Evolutionary conservation across 2,888 invertebrate genomes (phyloP).

Genomic region (Polylopha cassiicola): DNA sequence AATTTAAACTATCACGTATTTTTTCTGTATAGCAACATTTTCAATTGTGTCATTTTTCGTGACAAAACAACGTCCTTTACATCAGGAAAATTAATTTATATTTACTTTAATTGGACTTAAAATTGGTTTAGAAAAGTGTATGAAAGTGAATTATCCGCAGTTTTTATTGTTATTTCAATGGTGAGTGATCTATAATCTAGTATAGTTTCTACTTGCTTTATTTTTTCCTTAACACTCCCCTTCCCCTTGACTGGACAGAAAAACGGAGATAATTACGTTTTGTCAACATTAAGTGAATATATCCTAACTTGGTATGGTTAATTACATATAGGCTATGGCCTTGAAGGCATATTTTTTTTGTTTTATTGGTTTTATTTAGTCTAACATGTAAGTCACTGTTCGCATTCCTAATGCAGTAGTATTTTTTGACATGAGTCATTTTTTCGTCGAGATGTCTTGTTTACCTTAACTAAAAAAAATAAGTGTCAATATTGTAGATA

Average conservation of each 20-base stretch:
- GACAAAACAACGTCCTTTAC: conserved; percentile 22
- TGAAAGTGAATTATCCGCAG: neutral
- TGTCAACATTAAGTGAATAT: conserved; percentile 6
- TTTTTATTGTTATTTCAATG: conserved; percentile 5
- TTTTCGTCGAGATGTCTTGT: too few relatives aligned
- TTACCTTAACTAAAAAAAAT: too few relatives aligned
- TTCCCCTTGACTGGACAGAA: conserved; percentile 13
- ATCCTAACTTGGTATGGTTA: neutral
- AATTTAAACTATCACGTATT: too few relatives aligned
- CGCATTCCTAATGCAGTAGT: too few relatives aligned
- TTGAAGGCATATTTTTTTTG: too few relatives aligned
- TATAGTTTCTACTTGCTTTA: neutral
- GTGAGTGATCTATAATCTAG: conserved; percentile 4
- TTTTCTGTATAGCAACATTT: conserved; percentile 6
- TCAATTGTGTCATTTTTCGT: conserved; percentile 25
- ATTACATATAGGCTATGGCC: neutral
- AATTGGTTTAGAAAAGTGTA: neutral
- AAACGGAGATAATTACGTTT: conserved; percentile 8
- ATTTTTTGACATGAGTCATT: too few relatives aligned
- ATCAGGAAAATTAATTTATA: conserved; percentile 19
- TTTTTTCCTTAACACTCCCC: conserved; percentile 12
- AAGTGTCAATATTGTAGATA: too few relatives aligned
- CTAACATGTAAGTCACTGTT: too few relatives aligned
- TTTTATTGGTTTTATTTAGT: too few relatives aligned
- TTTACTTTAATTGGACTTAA: conserved; percentile 9